Conservation (phyloP, 2,888 invertebrate genomes). For the Graphium colonna region DNA sequence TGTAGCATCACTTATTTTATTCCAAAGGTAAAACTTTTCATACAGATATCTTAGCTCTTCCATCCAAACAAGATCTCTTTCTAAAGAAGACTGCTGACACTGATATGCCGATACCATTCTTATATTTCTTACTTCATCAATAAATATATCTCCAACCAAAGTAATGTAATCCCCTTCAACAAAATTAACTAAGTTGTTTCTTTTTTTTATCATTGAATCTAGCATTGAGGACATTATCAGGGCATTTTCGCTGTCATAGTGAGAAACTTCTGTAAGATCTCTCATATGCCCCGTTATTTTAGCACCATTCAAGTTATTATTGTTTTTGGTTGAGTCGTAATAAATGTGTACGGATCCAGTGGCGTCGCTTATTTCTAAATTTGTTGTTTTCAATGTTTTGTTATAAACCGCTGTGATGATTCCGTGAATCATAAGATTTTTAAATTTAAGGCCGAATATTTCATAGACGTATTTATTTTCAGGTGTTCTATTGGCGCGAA, state of each 20-base stretch:
- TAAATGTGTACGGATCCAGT: conserved; percentile 63
- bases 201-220: conserved; percentile 44
- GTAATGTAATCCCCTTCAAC: conserved; percentile 50
- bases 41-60: conserved; percentile 66
- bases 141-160: conserved; percentile 64
- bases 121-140: conserved; percentile 45
- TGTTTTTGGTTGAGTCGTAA: conserved; percentile 53
- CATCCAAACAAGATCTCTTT: conserved; percentile 64
- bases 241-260: conserved; percentile 47
- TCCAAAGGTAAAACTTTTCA: conserved; percentile 59
- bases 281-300: conserved; percentile 45
- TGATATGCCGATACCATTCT: conserved; percentile 63
- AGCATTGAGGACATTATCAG: conserved; percentile 53
- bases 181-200: conserved; percentile 39
- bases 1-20: conserved; percentile 25
- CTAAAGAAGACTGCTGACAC: conserved; percentile 47
- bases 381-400: conserved; percentile 38
- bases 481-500: conserved; percentile 52
- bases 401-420: conserved; percentile 60
- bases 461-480: conserved; percentile 63
- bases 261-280: conserved; percentile 44
- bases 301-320: conserved; percentile 38
- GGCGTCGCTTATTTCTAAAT: conserved; percentile 63
- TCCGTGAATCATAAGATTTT: conserved; percentile 68
- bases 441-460: conserved; percentile 58